These are phyloP conservation scores for Dynastes grantii DNA, from an alignment of 2,888 invertebrate species.

Conservation along the genomic window DNA sequence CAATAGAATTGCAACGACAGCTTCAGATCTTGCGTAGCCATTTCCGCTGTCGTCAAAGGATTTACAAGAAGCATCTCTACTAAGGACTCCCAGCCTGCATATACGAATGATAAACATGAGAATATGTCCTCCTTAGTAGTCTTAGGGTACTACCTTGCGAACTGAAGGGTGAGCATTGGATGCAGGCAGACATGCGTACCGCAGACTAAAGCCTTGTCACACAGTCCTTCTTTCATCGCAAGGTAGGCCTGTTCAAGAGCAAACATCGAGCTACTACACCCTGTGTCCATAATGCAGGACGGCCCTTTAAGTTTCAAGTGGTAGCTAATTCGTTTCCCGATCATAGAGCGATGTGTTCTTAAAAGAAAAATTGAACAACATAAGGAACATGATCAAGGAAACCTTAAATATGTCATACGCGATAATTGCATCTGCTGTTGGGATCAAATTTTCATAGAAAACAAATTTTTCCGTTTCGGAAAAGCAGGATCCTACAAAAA, in stretches of 20 bases:
- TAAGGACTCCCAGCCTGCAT: conserved; percentile 80
- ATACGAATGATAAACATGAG: neutral
- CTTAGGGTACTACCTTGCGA: conserved; percentile 75
- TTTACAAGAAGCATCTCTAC: conserved; percentile 89
- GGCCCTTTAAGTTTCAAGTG: conserved; percentile 91
- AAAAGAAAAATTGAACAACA: neutral
- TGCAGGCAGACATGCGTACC: conserved; percentile 90
- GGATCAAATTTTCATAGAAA: conserved; percentile 68
- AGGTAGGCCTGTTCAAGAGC: conserved; percentile 89
- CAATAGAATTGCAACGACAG: conserved; percentile 79
- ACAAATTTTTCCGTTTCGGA: conserved; percentile 81
- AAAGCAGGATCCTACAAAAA: conserved; percentile 84
- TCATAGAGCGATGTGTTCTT: conserved; percentile 91
- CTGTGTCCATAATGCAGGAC: conserved; percentile 91
- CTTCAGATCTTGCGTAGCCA: conserved; percentile 90
- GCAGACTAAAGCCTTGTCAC: conserved; percentile 92
- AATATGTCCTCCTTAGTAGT: neutral
- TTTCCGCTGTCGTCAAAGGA: conserved; percentile 90
- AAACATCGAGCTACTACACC: conserved; percentile 94
- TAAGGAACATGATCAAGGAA: neutral
- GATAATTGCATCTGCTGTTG: conserved; percentile 70
- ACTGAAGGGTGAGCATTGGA: conserved; percentile 91
- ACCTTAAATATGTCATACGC: conserved; percentile 69
- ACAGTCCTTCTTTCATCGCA: conserved; percentile 84
- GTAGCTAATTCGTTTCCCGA: conserved; percentile 92